Conservation (phyloP, 30 jellyfish, hydroid and myxozoan genomes). For the Clytia hemisphaerica region DNA sequence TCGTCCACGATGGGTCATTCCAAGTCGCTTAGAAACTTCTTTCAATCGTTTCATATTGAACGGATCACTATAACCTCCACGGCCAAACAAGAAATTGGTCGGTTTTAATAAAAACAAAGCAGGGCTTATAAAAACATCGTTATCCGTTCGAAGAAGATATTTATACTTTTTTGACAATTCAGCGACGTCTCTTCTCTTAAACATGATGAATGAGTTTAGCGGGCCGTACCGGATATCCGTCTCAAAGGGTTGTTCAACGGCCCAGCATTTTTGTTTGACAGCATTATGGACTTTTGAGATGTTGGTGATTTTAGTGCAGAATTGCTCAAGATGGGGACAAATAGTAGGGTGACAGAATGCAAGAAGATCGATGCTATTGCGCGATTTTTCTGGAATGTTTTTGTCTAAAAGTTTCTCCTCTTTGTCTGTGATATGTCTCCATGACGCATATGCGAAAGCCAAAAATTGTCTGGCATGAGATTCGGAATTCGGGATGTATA, state of each 20-base stretch:
- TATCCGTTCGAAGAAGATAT: slow-evolving; percentile 6
- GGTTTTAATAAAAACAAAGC: not conserved
- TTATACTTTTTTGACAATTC: not conserved
- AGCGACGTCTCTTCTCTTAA: not conserved
- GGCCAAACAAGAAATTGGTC: not conserved
- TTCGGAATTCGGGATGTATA: not conserved
- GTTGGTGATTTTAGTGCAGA: not conserved
- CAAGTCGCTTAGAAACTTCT: not conserved
- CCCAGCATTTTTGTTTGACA: not conserved
- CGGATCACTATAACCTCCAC: not conserved
- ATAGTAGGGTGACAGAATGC: not conserved
- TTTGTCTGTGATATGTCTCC: not conserved
- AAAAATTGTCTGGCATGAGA: not conserved
- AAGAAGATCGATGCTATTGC: not conserved
- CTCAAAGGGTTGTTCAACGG: not conserved
- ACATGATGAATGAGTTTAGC: slow-evolving; percentile 10
- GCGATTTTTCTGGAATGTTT: not conserved
- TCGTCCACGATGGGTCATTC: not conserved
- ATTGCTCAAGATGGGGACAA: not conserved
- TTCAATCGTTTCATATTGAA: not conserved
- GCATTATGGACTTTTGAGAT: not conserved
- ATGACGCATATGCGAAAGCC: not conserved
- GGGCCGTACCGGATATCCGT: not conserved
- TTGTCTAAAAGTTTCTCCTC: not conserved
- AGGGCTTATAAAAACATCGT: not conserved